These are phyloP conservation scores for Eumerus sabulonum DNA, from an alignment of 2,888 invertebrate genomes.

Conservation along the genomic window DNA sequence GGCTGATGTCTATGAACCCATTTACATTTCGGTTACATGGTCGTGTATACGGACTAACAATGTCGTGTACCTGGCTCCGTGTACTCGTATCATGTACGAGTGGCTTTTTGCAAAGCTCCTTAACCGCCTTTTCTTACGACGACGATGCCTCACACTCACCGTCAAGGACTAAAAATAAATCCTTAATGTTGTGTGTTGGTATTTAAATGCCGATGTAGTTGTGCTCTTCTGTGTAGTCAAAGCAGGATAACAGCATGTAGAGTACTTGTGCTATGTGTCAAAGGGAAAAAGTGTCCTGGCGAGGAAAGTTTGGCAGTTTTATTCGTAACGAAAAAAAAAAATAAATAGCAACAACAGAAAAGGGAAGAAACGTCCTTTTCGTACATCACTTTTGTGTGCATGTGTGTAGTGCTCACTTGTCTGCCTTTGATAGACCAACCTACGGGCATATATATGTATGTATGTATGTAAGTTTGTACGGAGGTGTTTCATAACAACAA, in stretches of 20 bases:
- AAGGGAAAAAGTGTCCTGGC: constrained; percentile 14
- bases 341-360: neutral
- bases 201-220: constrained; percentile 1
- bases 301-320: neutral
- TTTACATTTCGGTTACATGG: constrained; percentile 20
- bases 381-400: too few relatives aligned
- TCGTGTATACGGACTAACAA: constrained; percentile 23
- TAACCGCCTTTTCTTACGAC: constrained; percentile 2
- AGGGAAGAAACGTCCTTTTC: constrained; percentile 20
- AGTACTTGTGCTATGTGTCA: neutral
- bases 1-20: neutral
- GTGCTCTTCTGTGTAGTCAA: too few relatives aligned
- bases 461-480: too few relatives aligned
- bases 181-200: constrained; percentile 18
- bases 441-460: too few relatives aligned
- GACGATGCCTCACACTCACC: neutral
- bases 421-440: too few relatives aligned
- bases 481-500: too few relatives aligned
- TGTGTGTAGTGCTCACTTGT: too few relatives aligned
- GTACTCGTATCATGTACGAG: constrained; percentile 22
- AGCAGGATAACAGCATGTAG: constrained; percentile 15
- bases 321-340: neutral
- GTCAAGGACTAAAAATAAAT: constrained; percentile 36
- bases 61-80: constrained; percentile 12
- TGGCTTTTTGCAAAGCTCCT: constrained; percentile 21